These are phyloP conservation scores for Entomobrya proxima DNA, from an alignment of 2,888 invertebrate species.

Conservation along the genomic window DNA sequence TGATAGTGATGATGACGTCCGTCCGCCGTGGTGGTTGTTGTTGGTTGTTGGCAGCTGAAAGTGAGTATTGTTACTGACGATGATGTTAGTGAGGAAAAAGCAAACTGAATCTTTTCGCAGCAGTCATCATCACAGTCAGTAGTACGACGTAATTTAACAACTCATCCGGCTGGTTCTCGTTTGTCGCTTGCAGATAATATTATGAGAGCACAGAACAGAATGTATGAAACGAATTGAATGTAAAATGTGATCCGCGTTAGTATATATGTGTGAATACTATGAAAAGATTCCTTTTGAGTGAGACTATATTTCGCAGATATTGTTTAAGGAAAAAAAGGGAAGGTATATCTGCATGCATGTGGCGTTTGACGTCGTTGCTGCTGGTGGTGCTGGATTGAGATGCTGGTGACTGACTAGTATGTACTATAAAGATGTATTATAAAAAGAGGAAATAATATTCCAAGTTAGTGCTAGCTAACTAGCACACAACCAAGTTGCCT, in stretches of 20 bases:
- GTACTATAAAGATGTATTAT: neutral
- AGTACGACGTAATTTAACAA: constrained; percentile 48
- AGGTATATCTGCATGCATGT: constrained; percentile 12
- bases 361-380: constrained; percentile 37
- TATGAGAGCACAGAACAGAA: neutral
- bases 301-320: constrained; percentile 42
- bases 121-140: too few species aligned
- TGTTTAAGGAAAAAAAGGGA: constrained; percentile 33
- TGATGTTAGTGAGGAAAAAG: constrained; percentile 52
- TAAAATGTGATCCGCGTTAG: constrained; percentile 8
- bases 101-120: constrained; percentile 32
- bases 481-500: constrained; percentile 30
- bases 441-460: constrained; percentile 63
- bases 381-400: constrained; percentile 53
- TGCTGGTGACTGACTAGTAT: neutral
- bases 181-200: constrained; percentile 8
- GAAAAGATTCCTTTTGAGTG: neutral
- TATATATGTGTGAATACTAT: constrained; percentile 6
- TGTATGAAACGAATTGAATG: constrained; percentile 38
- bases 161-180: constrained; percentile 57
- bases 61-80: neutral
- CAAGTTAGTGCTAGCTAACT: constrained; percentile 32
- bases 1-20: constrained; percentile 41
- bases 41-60: too few species aligned
- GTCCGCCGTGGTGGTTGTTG: constrained; percentile 22